Conservation (phyloP, 1,140 invertebrate species). For the Frieseomelitta varia region DNA sequence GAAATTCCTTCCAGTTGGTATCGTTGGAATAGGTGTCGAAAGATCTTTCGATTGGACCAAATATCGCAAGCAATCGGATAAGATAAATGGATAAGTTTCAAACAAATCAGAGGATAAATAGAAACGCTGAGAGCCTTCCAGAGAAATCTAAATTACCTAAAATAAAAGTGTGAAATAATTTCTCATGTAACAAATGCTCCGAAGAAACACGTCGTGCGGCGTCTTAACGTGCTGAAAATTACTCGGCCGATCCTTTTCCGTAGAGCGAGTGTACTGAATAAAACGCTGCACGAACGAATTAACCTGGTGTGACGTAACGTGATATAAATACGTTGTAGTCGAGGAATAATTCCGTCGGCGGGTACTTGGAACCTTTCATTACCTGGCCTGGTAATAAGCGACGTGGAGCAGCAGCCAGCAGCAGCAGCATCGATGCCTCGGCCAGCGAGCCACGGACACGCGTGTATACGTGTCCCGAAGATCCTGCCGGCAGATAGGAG, state of each 20-base stretch:
- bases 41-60: too few relatives aligned
- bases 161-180: too few relatives aligned
- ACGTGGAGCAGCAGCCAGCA: neutral
- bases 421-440: neutral
- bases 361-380: constrained; percentile 42
- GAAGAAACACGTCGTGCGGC: neutral
- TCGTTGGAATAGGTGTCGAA: too few relatives aligned
- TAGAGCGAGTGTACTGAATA: neutral
- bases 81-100: too few relatives aligned
- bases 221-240: neutral
- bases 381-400: constrained; percentile 54
- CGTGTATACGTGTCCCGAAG: constrained; percentile 35
- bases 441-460: constrained; percentile 10
- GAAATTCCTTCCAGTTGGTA: too few relatives aligned
- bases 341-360: constrained; percentile 25
- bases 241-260: neutral
- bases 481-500: constrained; percentile 53
- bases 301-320: neutral
- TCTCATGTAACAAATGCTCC: too few relatives aligned
- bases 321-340: constrained; percentile 1
- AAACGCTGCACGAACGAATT: neutral
- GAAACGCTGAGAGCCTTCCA: too few relatives aligned
- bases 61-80: too few relatives aligned
- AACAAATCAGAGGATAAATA: too few relatives aligned
- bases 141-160: too few relatives aligned